A percentile compares a stretch with the other conserved stretches of the same genome.
phyloP scores from a whole-genome alignment of 1,140 invertebrate genomes.

The Schlechtendalia chinensis region DNA sequence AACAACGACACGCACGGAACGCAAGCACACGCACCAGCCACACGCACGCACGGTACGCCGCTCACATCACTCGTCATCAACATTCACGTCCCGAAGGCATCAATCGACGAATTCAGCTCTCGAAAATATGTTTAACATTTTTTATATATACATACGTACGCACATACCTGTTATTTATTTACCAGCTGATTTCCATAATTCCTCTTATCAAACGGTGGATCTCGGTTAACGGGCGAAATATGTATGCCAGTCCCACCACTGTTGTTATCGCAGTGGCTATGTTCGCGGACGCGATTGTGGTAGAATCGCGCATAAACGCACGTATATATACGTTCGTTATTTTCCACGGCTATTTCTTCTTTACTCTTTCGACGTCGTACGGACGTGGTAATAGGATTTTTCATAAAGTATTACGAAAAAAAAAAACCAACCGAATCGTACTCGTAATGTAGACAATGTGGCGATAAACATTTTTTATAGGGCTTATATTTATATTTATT shows the following conservation, averaged over 20 bases:
- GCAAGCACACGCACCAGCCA: neutral
- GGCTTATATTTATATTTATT: too few species aligned
- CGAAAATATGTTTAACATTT: conserved; percentile 37
- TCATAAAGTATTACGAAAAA: too few species aligned
- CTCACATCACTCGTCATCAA: conserved; percentile 47
- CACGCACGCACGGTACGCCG: conserved; percentile 30
- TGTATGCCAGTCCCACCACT: conserved; percentile 21
- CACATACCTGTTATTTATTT: conserved; percentile 28
- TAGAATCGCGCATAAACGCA: too few species aligned
- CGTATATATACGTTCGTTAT: too few species aligned
- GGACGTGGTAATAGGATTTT: too few species aligned
- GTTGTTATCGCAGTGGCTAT: too few species aligned
- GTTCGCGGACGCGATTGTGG: too few species aligned
- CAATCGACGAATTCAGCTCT: neutral
- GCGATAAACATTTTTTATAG: too few species aligned
- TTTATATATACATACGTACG: neutral
- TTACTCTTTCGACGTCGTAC: too few species aligned
- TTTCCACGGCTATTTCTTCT: too few species aligned
- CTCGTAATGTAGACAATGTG: too few species aligned
- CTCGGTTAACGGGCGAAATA: conserved; percentile 15
- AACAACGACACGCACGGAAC: conserved; percentile 24
- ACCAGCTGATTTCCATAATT: conserved; percentile 48
- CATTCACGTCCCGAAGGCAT: conserved; percentile 49
- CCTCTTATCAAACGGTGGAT: conserved; percentile 16
- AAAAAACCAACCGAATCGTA: too few species aligned